Percentiles rank a stretch among this genome's conserved stretches.
phyloP scores from a whole-genome alignment of 1,140 invertebrate genomes.

The Trinorchestia longiramus region DNA sequence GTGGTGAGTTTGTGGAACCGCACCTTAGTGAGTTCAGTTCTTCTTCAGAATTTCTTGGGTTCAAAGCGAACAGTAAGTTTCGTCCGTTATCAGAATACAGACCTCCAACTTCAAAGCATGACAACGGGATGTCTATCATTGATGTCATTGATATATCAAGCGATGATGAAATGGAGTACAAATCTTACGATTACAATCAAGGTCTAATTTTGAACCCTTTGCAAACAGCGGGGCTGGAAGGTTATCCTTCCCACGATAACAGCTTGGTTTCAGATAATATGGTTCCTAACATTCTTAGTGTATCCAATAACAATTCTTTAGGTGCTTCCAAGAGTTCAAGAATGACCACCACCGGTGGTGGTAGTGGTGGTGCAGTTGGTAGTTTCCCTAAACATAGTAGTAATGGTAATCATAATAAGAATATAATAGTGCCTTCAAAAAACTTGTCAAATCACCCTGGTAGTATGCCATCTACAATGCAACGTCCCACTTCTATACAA shows the following conservation, averaged over 20 bases:
- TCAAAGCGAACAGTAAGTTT: background rate
- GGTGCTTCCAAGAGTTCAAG: background rate
- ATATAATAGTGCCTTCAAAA: conserved; percentile 11
- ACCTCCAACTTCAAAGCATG: background rate
- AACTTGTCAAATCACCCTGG: background rate
- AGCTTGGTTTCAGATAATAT: background rate
- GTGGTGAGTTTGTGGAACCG: no score
- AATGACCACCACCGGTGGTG: no score
- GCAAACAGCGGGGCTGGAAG: no score
- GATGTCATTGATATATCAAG: conserved; percentile 24
- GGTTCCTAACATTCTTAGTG: background rate
- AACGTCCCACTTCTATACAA: background rate
- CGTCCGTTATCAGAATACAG: background rate
- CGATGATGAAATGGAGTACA: background rate
- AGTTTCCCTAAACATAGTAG: background rate
- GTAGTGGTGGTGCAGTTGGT: background rate
- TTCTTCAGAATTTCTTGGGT: no score
- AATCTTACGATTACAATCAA: background rate
- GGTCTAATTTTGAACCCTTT: no score
- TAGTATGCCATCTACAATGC: background rate
- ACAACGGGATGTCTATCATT: conserved; percentile 19
- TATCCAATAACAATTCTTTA: background rate
- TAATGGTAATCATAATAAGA: background rate
- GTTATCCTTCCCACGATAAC: background rate
- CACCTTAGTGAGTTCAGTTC: no score